These are phyloP conservation scores for Pantala flavescens DNA, from an alignment of 1,140 invertebrate genomes.

Conservation along the genomic window DNA sequence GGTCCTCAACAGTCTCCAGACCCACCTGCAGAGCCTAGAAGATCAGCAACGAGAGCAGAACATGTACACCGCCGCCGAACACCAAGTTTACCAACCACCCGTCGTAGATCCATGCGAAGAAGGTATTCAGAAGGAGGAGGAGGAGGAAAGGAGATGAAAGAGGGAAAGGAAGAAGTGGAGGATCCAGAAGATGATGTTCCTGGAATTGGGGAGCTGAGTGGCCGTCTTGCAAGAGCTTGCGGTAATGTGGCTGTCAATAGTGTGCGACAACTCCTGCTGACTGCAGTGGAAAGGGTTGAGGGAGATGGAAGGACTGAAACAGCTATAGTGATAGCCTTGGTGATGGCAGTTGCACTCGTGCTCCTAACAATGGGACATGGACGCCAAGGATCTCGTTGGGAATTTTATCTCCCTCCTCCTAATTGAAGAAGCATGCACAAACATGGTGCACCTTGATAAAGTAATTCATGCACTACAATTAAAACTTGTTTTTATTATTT, in stretches of 20 bases:
- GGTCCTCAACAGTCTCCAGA: not conserved
- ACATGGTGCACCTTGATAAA: not conserved
- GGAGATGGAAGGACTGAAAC: not conserved
- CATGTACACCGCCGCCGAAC: not conserved
- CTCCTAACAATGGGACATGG: not conserved
- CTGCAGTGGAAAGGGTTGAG: not conserved
- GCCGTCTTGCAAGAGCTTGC: not conserved
- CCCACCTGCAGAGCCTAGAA: too few species aligned
- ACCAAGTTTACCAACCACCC: not conserved
- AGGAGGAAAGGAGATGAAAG: not conserved
- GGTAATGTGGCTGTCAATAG: not conserved
- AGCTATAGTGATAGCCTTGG: not conserved
- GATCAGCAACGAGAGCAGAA: not conserved
- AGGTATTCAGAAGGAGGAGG: not conserved
- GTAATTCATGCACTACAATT: too few species aligned
- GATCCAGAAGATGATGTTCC: not conserved
- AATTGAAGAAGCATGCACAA: not conserved
- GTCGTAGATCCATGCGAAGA: not conserved
- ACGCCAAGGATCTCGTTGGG: not conserved
- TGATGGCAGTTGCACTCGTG: not conserved
- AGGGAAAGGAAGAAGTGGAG: not conserved
- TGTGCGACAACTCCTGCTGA: not conserved
- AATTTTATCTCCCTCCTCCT: not conserved
- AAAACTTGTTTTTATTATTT: too few species aligned
- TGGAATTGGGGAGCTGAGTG: not conserved